Evolutionary conservation across 2,113 vertebrate genomes (phyloP).

Genomic region (Cervus canadensis): DNA sequence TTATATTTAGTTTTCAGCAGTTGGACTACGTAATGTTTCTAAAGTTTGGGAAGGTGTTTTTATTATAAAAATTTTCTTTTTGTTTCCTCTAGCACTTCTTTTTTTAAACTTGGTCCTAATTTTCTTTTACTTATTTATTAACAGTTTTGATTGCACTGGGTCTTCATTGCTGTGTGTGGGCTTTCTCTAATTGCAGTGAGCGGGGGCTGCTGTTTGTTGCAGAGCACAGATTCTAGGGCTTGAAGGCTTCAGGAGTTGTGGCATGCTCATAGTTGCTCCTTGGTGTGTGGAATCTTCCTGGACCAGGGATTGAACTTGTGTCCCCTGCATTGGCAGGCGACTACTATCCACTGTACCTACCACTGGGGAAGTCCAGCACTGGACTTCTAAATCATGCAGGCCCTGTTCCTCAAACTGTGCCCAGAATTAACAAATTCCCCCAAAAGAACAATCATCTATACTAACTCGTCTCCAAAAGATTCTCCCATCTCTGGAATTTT

Average conservation of each 20-base stretch:
- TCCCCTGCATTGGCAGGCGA: background rate
- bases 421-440: background rate
- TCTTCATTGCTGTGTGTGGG: background rate
- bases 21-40: background rate
- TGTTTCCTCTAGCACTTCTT: background rate
- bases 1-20: background rate
- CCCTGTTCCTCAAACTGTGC: background rate
- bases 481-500: background rate
- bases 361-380: background rate
- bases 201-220: accelerated
- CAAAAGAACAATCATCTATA: background rate
- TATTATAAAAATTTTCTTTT: background rate
- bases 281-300: background rate
- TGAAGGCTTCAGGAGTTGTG: background rate
- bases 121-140: background rate
- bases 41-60: background rate
- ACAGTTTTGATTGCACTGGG: background rate
- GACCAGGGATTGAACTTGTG: background rate
- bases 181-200: background rate
- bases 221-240: background rate
- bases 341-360: background rate
- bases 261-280: background rate
- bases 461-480: background rate
- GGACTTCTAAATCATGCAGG: background rate
- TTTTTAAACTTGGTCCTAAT: background rate